phyloP scores from a whole-genome alignment of 2,797 vertebrate species.

The Poecile montanus region DNA sequence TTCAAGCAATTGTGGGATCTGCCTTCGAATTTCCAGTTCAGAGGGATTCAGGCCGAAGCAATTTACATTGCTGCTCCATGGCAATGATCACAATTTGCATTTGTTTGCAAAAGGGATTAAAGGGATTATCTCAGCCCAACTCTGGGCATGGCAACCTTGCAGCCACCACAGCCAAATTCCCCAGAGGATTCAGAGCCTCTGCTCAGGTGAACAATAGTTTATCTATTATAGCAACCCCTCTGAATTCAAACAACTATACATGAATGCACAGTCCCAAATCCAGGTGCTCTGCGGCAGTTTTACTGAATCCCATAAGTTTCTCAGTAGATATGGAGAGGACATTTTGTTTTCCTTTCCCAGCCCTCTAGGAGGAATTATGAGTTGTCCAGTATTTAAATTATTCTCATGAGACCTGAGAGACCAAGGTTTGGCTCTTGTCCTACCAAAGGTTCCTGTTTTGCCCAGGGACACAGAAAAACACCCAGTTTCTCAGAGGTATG shows the following conservation, averaged over 20 bases:
- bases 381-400: neutral
- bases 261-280: neutral
- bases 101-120: neutral
- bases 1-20: neutral
- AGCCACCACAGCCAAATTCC: neutral
- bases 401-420: neutral
- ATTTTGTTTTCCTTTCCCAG: neutral
- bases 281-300: neutral
- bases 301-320: neutral
- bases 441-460: neutral
- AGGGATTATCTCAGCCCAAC: neutral
- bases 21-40: neutral
- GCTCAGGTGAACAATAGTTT: neutral
- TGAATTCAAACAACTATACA: neutral
- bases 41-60: neutral
- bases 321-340: neutral
- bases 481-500: neutral
- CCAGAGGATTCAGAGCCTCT: neutral
- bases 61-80: neutral
- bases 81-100: neutral
- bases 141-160: neutral
- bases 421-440: neutral
- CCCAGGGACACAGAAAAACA: neutral
- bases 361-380: neutral
- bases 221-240: neutral